Evolutionary conservation across 2,113 vertebrate genomes (phyloP).

Genomic region (Cebus imitator): DNA sequence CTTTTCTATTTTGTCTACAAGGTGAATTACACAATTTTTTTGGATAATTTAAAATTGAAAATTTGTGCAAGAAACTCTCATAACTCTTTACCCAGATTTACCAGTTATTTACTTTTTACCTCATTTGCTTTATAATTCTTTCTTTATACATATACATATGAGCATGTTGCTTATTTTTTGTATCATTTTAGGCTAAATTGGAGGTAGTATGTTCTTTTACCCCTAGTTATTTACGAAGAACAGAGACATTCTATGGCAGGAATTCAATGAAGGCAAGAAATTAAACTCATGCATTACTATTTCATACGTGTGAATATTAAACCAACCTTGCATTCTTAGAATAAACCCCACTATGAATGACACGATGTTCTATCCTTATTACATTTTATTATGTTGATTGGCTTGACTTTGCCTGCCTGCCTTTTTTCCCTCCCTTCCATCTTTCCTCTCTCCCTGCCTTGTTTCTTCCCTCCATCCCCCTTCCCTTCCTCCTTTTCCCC

Average conservation of each 20-base stretch:
- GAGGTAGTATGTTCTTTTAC: background rate
- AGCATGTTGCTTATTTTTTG: background rate
- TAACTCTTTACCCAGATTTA: background rate
- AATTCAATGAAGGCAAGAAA: background rate
- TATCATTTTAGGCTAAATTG: constrained; percentile 10
- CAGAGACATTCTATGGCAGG: background rate
- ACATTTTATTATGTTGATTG: background rate
- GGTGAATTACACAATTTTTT: background rate
- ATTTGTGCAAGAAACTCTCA: background rate
- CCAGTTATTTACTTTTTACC: background rate
- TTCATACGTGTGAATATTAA: background rate
- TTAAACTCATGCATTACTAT: background rate
- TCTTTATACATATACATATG: background rate
- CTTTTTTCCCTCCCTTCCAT: background rate
- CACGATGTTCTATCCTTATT: background rate
- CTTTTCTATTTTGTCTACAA: background rate
- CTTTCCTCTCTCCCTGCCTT: background rate
- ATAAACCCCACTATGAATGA: background rate
- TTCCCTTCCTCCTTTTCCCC: too few relatives aligned
- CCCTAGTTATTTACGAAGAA: background rate
- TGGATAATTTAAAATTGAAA: background rate
- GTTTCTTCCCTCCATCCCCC: background rate
- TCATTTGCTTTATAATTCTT: background rate
- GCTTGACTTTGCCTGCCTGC: background rate
- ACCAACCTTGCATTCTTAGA: constrained; percentile 11